Evolutionary conservation across 2,797 vertebrate species (phyloP).

Genomic region (Chrysocyon brachyurus): DNA sequence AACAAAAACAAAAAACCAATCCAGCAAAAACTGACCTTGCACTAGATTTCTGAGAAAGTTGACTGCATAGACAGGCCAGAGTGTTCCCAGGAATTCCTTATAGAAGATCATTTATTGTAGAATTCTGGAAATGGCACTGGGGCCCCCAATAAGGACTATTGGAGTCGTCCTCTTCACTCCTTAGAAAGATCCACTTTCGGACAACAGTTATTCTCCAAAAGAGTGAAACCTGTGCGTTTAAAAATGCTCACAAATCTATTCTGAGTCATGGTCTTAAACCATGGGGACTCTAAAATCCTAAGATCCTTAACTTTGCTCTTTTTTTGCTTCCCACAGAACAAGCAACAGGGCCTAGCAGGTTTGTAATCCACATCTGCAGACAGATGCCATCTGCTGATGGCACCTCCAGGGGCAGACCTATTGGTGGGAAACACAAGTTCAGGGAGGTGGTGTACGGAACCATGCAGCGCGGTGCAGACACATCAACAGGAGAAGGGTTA

Average conservation of each 20-base stretch:
- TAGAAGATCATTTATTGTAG: not conserved
- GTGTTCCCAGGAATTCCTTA: conserved; percentile 38
- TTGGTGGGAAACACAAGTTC: not conserved
- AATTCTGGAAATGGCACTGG: not conserved
- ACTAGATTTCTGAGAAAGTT: conserved; percentile 25
- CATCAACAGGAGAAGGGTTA: no score
- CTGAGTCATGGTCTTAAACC: not conserved
- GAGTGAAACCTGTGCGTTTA: not conserved
- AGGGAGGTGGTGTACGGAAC: not conserved
- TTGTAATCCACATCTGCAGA: not conserved
- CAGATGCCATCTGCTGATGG: not conserved
- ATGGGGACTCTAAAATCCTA: not conserved
- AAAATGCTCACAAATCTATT: not conserved
- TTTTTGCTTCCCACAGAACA: not conserved
- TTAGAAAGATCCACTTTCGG: not conserved
- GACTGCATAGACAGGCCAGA: not conserved
- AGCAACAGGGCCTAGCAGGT: not conserved
- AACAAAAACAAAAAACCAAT: not conserved
- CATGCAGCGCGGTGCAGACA: not conserved
- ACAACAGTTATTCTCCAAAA: not conserved
- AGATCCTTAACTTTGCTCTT: not conserved
- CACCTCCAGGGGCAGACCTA: not conserved
- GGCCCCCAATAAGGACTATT: not conserved
- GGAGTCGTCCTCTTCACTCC: not conserved
- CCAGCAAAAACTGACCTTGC: not conserved